Evolutionary conservation across 2,888 invertebrate genomes (phyloP).

Genomic region (Lithodes maja): DNA sequence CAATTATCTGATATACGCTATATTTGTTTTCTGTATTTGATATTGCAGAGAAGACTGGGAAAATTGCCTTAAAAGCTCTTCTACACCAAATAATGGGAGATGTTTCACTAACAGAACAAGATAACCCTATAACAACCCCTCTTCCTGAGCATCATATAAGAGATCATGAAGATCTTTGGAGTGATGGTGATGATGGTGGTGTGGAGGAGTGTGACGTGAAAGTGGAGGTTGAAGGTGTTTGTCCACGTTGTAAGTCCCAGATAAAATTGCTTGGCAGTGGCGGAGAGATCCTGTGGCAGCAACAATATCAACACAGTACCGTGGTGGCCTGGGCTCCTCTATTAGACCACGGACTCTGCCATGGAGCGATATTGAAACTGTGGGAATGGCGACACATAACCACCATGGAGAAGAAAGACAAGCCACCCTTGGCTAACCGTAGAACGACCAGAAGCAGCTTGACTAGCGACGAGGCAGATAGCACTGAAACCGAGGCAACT

Average conservation of each 20-base stretch:
- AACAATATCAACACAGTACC: constrained; percentile 47
- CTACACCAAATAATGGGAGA: constrained; percentile 45
- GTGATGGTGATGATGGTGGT: no score
- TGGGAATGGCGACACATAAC: constrained; percentile 53
- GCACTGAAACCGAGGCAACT: constrained; percentile 54
- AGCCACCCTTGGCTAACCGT: constrained; percentile 32
- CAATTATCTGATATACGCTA: not conserved
- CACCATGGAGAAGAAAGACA: constrained; percentile 36
- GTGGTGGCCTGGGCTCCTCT: constrained; percentile 55
- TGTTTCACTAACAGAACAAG: not conserved
- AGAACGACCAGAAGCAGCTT: constrained; percentile 58
- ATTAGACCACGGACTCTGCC: constrained; percentile 34
- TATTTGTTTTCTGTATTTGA: not conserved
- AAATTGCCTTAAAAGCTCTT: constrained; percentile 22
- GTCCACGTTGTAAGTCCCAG: constrained; percentile 53
- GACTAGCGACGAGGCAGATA: constrained; percentile 37
- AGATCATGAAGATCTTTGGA: not conserved
- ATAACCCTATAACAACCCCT: not conserved
- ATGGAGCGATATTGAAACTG: constrained; percentile 52
- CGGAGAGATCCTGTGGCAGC: constrained; percentile 33
- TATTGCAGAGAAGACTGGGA: constrained; percentile 36
- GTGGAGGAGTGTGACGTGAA: constrained; percentile 12
- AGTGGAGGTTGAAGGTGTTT: constrained; percentile 29
- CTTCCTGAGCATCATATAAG: no score
- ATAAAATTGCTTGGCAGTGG: constrained; percentile 3